Conservation (phyloP, 2,113 vertebrate genomes). For the Chaetodon trifascialis region DNA sequence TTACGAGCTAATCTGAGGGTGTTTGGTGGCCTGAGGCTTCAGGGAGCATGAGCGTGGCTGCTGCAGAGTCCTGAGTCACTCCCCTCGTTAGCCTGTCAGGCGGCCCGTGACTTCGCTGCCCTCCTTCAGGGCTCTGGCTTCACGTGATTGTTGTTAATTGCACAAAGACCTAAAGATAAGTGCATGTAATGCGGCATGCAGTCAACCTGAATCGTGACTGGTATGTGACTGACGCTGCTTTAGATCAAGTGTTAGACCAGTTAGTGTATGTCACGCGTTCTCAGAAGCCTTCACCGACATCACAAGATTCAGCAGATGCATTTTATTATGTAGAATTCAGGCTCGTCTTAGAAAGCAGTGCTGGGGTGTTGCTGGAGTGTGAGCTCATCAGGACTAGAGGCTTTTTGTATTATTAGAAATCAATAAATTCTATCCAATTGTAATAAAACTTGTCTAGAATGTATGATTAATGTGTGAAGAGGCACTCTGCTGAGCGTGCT, state of each 20-base stretch:
- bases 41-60: conserved; percentile 40
- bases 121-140: conserved; percentile 28
- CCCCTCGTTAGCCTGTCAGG: conserved; percentile 13
- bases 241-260: neutral
- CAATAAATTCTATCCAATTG: too few relatives aligned
- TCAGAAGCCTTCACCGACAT: neutral
- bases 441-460: too few relatives aligned
- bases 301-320: neutral
- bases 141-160: conserved; percentile 54
- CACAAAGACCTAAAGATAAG: conserved; percentile 47
- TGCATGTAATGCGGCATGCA: conserved; percentile 2
- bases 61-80: conserved; percentile 6
- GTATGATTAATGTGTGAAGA: too few relatives aligned
- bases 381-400: neutral
- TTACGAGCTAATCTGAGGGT: conserved; percentile 60
- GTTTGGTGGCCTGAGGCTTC: conserved; percentile 43
- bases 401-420: too few relatives aligned
- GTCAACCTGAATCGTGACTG: conserved; percentile 4
- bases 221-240: neutral
- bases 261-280: neutral
- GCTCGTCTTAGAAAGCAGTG: neutral
- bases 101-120: conserved; percentile 44
- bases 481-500: too few relatives aligned
- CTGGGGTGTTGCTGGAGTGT: neutral
- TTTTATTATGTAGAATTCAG: neutral